Conservation (phyloP, 2,888 invertebrate genomes). For the Lasius platythorax region DNA sequence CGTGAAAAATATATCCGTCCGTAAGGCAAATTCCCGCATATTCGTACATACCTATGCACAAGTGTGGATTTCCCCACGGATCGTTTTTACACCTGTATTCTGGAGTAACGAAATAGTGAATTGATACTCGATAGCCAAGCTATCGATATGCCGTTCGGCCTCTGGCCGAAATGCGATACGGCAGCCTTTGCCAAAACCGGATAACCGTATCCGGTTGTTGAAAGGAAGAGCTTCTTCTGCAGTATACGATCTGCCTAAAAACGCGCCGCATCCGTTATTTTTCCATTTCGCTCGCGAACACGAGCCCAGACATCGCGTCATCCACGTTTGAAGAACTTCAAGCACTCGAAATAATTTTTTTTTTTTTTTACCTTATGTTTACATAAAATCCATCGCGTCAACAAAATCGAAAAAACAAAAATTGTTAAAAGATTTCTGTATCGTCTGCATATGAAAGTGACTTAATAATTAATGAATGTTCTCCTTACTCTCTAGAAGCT, state of each 20-base stretch:
- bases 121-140: constrained; percentile 42
- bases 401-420: neutral
- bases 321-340: neutral
- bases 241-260: constrained; percentile 37
- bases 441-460: neutral
- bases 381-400: neutral
- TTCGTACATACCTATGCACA: neutral
- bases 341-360: neutral
- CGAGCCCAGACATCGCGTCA: neutral
- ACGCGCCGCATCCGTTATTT: constrained; percentile 39
- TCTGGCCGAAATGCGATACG: constrained; percentile 41
- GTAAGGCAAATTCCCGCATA: neutral
- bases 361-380: neutral
- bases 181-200: constrained; percentile 48
- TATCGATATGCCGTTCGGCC: constrained; percentile 46
- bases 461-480: neutral
- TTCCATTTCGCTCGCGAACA: constrained; percentile 41
- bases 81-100: constrained; percentile 43
- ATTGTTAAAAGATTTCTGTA: neutral
- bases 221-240: constrained; percentile 41
- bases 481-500: neutral
- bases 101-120: constrained; percentile 44
- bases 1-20: neutral
- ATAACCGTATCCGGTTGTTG: constrained; percentile 48
- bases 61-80: neutral